Percentiles rank a stretch among this genome's conserved stretches.
phyloP scores from a whole-genome alignment of 2,888 invertebrate genomes.

The Seladonia tumulorum region DNA sequence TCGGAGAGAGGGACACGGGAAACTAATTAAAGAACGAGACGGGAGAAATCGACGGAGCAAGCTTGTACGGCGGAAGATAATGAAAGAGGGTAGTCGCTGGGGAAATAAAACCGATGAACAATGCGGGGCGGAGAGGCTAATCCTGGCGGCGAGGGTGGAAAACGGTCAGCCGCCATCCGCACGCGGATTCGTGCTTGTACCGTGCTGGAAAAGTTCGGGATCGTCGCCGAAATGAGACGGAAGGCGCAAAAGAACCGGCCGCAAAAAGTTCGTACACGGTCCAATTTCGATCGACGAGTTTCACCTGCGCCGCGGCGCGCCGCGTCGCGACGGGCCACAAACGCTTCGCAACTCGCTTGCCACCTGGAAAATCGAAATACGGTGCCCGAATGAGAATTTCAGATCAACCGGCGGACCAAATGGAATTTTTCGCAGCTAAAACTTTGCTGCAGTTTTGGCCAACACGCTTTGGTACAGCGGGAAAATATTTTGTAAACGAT shows the following conservation, averaged over 20 bases:
- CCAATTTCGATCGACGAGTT: slow-evolving; percentile 52
- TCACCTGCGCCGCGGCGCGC: slow-evolving; percentile 8
- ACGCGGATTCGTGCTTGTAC: neutral
- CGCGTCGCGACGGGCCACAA: neutral
- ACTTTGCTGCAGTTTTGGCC: neutral
- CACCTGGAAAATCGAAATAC: neutral
- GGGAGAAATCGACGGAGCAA: neutral
- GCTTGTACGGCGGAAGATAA: slow-evolving; percentile 10
- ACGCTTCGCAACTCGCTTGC: neutral
- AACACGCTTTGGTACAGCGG: neutral
- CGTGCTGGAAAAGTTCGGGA: slow-evolving; percentile 54
- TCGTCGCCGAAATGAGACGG: slow-evolving; percentile 19
- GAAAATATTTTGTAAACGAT: neutral
- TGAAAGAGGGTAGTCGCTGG: slow-evolving; percentile 35
- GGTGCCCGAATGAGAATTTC: neutral
- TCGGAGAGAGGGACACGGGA: neutral
- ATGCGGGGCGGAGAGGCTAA: slow-evolving; percentile 18
- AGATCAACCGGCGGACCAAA: neutral
- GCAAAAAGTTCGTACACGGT: slow-evolving; percentile 61
- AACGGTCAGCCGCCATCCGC: slow-evolving; percentile 21
- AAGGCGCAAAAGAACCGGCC: slow-evolving; percentile 15
- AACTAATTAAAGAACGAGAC: slow-evolving; percentile 38
- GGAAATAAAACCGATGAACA: slow-evolving; percentile 46
- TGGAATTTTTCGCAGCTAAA: neutral
- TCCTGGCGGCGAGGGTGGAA: slow-evolving; percentile 29